Percentiles rank a stretch among this genome's conserved stretches.
phyloP scores from a whole-genome alignment of 1,140 invertebrate species.

The Platorchestia sp. region DNA sequence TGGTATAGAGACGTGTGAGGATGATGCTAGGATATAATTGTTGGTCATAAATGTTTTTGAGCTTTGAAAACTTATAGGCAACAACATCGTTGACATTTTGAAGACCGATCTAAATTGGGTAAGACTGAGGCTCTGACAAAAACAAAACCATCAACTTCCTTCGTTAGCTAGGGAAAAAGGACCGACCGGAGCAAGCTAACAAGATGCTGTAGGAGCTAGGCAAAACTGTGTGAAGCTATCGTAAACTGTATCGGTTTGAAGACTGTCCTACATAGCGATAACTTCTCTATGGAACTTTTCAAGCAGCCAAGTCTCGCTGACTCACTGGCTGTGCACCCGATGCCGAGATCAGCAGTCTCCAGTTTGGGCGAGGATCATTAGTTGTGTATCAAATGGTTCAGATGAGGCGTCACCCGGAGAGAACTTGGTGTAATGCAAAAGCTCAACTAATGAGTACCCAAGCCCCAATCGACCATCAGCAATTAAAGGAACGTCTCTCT shows the following conservation, averaged over 20 bases:
- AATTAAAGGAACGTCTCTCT: conserved; percentile 52
- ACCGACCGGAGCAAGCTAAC: neutral
- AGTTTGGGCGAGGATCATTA: conserved; percentile 2
- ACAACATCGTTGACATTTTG: neutral
- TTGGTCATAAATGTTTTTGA: neutral
- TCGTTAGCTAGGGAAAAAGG: neutral
- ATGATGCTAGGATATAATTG: neutral
- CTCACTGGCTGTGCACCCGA: neutral
- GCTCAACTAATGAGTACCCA: conserved; percentile 1
- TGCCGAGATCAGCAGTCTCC: neutral
- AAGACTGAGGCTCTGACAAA: neutral
- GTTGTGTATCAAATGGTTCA: conserved; percentile 33
- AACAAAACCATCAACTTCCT: neutral
- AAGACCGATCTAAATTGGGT: neutral
- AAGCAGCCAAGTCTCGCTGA: neutral
- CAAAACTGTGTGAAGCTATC: neutral
- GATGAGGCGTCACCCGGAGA: neutral
- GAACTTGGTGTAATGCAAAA: conserved; percentile 25
- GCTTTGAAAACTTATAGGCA: neutral
- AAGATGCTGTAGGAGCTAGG: neutral
- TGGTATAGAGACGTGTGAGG: neutral
- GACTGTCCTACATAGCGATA: neutral
- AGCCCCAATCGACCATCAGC: conserved; percentile 44
- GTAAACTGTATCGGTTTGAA: neutral
- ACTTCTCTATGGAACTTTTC: neutral